Base-by-base conservation (phyloP, 2,888 invertebrate genomes). In the Carcina quercana region DNA sequence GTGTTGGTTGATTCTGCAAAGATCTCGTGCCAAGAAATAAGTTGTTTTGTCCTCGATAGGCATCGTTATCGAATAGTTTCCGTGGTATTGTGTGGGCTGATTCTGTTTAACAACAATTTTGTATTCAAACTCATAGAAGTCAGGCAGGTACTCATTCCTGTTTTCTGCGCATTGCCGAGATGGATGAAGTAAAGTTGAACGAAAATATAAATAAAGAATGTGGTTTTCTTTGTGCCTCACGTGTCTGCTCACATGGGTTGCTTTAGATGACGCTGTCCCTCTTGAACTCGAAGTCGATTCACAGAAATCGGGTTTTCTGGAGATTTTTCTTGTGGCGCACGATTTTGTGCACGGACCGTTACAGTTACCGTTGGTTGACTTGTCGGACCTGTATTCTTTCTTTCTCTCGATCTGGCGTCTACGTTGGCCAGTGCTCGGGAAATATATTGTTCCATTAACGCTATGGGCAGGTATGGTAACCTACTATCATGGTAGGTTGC, bases 331-430 rank as follows among this genome's bases (percentile, higher is more conserved):
- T 52, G 51, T 53, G 56, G 53, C 46, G 69, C 70, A 70, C 73
- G 75, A 78, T 63, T 80, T 79, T 66, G 61, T 66, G 52, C 51
- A 59, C 47, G 56, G 62, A 74, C 80, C 79, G 80, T 82, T 80
- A 80, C 58, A 50, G 66, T 69, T 78, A 79, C 80, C 79, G 80
- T 82, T 82, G 65, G 59, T 59, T 66, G 58, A 72, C 69, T 78
- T 64, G 76, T 73, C 72, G 61, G 72, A 80, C 80, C 68, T 70
- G 78, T 78, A 79, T 78, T 74, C 31, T 30, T 21, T 31, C 27
- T 33, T n/a, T n/a, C n/a, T n/a, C n/a, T n/a, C n/a, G n/a, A n/a
- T n/a, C n/a, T n/a, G n/a, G n/a, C n/a, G n/a, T n/a, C n/a, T n/a
- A n/a, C n/a, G n/a, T n/a, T n/a, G n/a, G n/a, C n/a, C n/a, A n/a